phyloP scores from a whole-genome alignment of 1,140 invertebrate genomes.

The Bombus sibiricus region DNA sequence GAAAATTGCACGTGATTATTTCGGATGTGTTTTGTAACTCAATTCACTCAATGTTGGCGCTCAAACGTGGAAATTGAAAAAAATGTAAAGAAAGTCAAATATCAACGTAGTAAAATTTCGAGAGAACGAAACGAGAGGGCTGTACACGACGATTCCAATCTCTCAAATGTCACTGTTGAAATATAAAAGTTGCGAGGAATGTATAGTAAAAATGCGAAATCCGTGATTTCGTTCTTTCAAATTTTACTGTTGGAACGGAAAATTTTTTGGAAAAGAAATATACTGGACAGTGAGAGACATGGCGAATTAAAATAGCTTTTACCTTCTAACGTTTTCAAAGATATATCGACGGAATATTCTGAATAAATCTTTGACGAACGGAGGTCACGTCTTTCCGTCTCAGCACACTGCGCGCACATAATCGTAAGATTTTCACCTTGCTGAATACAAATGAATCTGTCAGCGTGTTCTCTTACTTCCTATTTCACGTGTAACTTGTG shows the following conservation, averaged over 20 bases:
- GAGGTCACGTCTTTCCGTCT: constrained; percentile 58
- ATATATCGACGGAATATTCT: constrained; percentile 51
- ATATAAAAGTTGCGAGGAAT: neutral
- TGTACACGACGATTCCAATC: neutral
- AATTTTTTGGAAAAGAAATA: neutral
- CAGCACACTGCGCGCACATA: constrained; percentile 63
- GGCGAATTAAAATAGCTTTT: constrained; percentile 2
- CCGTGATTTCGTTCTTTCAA: neutral
- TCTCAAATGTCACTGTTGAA: neutral
- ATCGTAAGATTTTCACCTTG: constrained; percentile 71
- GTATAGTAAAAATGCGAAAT: neutral
- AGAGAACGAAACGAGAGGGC: neutral
- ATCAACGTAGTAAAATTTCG: neutral
- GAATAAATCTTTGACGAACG: constrained; percentile 64
- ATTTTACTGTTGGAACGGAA: neutral
- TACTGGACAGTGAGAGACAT: neutral
- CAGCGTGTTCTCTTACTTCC: constrained; percentile 65
- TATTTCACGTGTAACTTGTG: constrained; percentile 32
- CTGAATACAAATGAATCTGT: constrained; percentile 76
- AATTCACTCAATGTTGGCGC: neutral
- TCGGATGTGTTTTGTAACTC: neutral
- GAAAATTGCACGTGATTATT: neutral
- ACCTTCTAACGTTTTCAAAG: constrained; percentile 38
- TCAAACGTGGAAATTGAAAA: neutral
- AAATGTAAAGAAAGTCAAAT: neutral